phyloP scores from a whole-genome alignment of 2,888 invertebrate species.

The Anthophora plumipes region DNA sequence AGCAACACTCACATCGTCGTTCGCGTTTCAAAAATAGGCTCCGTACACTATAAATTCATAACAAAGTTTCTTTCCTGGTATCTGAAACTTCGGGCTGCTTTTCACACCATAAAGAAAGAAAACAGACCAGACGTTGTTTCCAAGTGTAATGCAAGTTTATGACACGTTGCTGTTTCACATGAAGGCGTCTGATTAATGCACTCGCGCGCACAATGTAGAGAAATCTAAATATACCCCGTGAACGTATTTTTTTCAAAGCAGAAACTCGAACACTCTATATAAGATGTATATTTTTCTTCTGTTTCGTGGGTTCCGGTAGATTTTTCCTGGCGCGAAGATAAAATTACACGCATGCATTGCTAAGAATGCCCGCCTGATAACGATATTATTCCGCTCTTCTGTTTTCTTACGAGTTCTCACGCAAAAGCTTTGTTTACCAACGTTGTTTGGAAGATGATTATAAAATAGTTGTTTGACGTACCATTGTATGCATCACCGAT shows the following conservation, averaged over 20 bases:
- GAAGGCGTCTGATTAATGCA: constrained; percentile 36
- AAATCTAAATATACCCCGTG: constrained; percentile 45
- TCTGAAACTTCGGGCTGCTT: not conserved
- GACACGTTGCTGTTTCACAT: constrained; percentile 25
- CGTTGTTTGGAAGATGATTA: not conserved
- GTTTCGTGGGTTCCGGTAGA: not conserved
- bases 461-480: not conserved
- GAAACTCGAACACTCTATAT: constrained; percentile 21
- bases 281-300: constrained; percentile 46
- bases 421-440: not conserved
- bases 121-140: constrained; percentile 26
- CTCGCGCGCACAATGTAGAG: constrained; percentile 19
- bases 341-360: constrained; percentile 27
- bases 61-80: not conserved
- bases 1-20: too few relatives aligned
- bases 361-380: constrained; percentile 9
- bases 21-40: too few relatives aligned
- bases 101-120: constrained; percentile 10
- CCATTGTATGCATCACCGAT: not conserved
- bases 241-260: constrained; percentile 39
- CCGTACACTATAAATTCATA: too few relatives aligned
- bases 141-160: constrained; percentile 25
- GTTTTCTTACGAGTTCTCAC: constrained; percentile 5
- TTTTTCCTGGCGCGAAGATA: constrained; percentile 22
- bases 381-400: not conserved